These are phyloP conservation scores for Chouioia cunea DNA, from an alignment of 2,888 invertebrate genomes.

Conservation along the genomic window DNA sequence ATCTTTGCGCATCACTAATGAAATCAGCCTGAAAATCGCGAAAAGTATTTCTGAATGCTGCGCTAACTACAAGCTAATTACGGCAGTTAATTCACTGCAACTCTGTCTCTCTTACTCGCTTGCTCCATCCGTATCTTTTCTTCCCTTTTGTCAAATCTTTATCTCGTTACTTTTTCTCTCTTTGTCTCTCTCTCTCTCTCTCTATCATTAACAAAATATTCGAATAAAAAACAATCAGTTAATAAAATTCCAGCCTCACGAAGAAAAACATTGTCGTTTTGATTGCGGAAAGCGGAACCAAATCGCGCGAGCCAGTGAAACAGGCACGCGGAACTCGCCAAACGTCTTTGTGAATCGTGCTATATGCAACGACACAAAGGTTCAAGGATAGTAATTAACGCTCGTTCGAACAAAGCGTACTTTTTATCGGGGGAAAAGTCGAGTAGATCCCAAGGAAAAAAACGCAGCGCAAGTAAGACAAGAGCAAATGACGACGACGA, in stretches of 20 bases:
- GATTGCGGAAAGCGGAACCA: slow-evolving; percentile 28
- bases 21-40: slow-evolving; percentile 31
- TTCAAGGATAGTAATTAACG: slow-evolving; percentile 40
- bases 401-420: slow-evolving; percentile 34
- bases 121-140: too few relatives aligned
- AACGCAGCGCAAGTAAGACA: background rate
- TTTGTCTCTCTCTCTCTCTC: too few relatives aligned
- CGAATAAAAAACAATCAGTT: slow-evolving; percentile 18
- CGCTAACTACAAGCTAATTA: slow-evolving; percentile 35
- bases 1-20: slow-evolving; percentile 21
- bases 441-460: background rate
- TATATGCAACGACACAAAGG: slow-evolving; percentile 18
- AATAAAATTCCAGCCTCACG: slow-evolving; percentile 20
- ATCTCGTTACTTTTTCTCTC: slow-evolving; percentile 22
- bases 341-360: slow-evolving; percentile 4
- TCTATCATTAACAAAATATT: background rate
- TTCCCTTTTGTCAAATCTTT: slow-evolving; percentile 29
- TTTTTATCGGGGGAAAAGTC: slow-evolving; percentile 32
- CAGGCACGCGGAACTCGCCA: background rate
- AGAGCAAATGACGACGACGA: background rate
- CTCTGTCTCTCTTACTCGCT: background rate
- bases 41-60: slow-evolving; percentile 32
- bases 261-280: slow-evolving; percentile 12
- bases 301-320: background rate
- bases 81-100: slow-evolving; percentile 18